Conservation (phyloP, 2,113 vertebrate genomes). For the Phoenicopterus ruber region DNA sequence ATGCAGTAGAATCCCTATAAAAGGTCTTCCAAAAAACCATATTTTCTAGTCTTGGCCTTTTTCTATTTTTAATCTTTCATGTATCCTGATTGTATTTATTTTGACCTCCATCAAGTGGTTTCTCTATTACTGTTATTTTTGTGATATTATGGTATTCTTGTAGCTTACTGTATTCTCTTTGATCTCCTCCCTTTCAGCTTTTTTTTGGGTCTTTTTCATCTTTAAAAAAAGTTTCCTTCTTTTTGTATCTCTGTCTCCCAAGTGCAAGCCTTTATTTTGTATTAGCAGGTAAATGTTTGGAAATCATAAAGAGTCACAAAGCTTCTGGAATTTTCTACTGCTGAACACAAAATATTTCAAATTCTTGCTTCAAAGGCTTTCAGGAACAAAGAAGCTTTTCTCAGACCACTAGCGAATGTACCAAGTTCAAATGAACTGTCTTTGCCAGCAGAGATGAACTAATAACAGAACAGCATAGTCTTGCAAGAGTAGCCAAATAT, state of each 20-base stretch:
- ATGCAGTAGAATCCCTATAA: conserved; percentile 19
- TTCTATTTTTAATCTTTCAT: conserved; percentile 56
- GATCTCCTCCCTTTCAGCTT: conserved; percentile 68
- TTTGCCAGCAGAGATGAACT: conserved; percentile 75
- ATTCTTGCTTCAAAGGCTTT: conserved; percentile 73
- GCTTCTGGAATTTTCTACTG: conserved; percentile 48
- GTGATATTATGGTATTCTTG: conserved; percentile 70
- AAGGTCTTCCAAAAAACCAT: not conserved
- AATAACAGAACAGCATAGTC: conserved; percentile 68
- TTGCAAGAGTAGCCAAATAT: conserved; percentile 70
- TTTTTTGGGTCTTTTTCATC: conserved; percentile 64
- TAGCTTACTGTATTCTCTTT: conserved; percentile 63
- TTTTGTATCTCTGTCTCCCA: conserved; percentile 58
- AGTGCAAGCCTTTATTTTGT: conserved; percentile 61
- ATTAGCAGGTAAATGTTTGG: conserved; percentile 64
- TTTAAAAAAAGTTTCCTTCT: conserved; percentile 43
- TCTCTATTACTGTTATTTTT: conserved; percentile 73
- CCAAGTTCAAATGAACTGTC: conserved; percentile 63
- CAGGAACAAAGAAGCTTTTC: conserved; percentile 76
- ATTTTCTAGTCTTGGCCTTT: conserved; percentile 47
- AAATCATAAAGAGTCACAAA: conserved; percentile 47
- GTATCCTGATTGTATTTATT: conserved; percentile 68
- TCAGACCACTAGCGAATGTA: conserved; percentile 62
- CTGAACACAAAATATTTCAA: conserved; percentile 66
- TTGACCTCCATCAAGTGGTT: conserved; percentile 62